Evolutionary conservation across 1,140 invertebrate genomes (phyloP), one percentile per base, ranked within the genome.

Genomic region (Megalonaias nervosa): DNA sequence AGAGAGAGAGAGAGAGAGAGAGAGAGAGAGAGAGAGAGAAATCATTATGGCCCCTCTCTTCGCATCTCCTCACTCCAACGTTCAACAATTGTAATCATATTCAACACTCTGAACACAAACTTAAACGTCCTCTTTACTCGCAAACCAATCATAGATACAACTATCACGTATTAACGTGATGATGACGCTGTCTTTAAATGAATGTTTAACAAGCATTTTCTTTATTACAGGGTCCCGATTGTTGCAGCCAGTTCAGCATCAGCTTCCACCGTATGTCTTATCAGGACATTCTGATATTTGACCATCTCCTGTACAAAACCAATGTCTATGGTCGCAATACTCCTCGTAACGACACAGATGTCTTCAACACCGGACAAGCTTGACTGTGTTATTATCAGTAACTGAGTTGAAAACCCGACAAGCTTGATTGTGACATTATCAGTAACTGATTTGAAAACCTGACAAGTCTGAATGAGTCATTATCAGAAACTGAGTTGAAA

Each of bases 261-360:
- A 78, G 69, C 61, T 78, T 72, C 61, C 76, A 78, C 38, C 62
- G 76, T 17, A 78, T 78, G 76, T 23, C 61, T 17, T 65, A 64
- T 19, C 71, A 67, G 31, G 76, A 78, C 48, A 78, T 78, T 71
- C 55, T 78, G 3, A 26, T 78, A 55, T 78, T 78, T 67, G 76
- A 78, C 38, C 76, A 78, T 62, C 67, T 78, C 13, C 70, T 78
- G 31, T 78, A 78, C 64, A 78, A 78, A 31, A 78, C 76, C 17
- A 21, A 55, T n/a, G 71, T 78, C 13, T 78, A 68, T 38, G 76
- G 76, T 14, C 70, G 71, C 15, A n/a, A 58, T 38, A 23, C 48
- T 38, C 71, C 64, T 21, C 59, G 38, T 13, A 16, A 23, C 19
- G 67, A 61, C 66, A 15, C n/a, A 57, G 26, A 68, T 38, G 73